These are phyloP conservation scores for Gadus macrocephalus DNA, from an alignment of 2,113 vertebrate genomes.

Conservation along the genomic window DNA sequence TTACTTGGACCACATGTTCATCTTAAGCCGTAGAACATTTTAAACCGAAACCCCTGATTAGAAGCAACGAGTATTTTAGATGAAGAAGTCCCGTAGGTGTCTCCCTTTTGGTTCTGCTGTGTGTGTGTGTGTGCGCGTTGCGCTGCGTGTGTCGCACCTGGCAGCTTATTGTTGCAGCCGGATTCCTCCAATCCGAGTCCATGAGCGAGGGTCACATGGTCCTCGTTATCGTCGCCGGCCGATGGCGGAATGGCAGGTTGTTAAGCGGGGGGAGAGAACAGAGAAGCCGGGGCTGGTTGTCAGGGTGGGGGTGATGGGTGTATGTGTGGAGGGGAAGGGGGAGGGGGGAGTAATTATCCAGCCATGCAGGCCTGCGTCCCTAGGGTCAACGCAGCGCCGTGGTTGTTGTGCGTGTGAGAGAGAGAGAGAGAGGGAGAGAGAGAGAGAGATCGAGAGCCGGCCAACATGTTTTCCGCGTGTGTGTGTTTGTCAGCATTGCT, in stretches of 20 bases:
- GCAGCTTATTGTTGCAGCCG: slow-evolving; percentile 1
- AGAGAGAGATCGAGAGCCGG: slow-evolving; percentile 9
- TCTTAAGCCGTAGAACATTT: no score
- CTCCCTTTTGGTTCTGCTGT: no score
- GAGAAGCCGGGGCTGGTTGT: background rate
- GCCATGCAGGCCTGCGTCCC: slow-evolving; percentile 53
- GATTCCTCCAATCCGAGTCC: slow-evolving; percentile 7
- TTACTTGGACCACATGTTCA: no score
- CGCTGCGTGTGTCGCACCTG: background rate
- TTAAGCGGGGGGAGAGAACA: slow-evolving; percentile 29
- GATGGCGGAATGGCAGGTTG: slow-evolving; percentile 62
- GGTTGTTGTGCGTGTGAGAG: slow-evolving; percentile 14
- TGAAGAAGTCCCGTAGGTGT: no score
- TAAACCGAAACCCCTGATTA: no score
- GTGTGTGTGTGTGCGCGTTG: no score
- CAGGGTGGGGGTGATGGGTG: slow-evolving; percentile 31
- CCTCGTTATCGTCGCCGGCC: slow-evolving; percentile 36
- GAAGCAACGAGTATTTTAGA: no score
- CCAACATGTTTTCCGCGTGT: background rate
- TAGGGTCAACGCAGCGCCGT: slow-evolving; percentile 44
- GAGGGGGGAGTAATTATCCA: slow-evolving; percentile 65
- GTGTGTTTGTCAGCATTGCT: slow-evolving; percentile 24
- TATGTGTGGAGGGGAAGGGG: slow-evolving; percentile 15
- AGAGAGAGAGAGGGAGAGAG: slow-evolving; percentile 12
- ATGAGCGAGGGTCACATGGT: slow-evolving; percentile 19